Evolutionary conservation across 1,140 invertebrate species (phyloP), one percentile per base, ranked within the genome.

Genomic region (Maconellicoccus hirsutus): DNA sequence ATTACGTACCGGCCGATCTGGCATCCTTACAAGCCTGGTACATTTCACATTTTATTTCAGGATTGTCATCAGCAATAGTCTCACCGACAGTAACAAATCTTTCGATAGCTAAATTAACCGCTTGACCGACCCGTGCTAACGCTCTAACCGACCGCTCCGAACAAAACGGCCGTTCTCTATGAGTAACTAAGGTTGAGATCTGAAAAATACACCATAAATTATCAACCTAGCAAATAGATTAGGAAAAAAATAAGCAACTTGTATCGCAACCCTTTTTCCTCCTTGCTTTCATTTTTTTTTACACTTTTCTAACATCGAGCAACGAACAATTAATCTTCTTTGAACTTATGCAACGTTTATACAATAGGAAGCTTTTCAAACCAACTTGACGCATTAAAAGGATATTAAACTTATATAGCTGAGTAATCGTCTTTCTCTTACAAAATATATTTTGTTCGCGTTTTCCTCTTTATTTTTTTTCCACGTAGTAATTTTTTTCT

Each of bases 11-110:
- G 77, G 96, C 94, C 76, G 91, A 86, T 75, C 95, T 83, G 7
- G 96, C 96, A 78, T 98, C 96, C 78, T 94, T 93, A 81, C 96
- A 98, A 7, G 96, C 95, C 59, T 74, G 72, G 70, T 76, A 96
- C 95, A 99, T 98, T 77, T 97, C 95, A 76, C 90, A 87, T 75
- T 94, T 90, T 74, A 98, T 95, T 80, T 98, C 96, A 14, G 90
- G 87, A 83, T 98, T 98, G 83, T 98, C 95, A 81, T 97, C 94
- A 26, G 94, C 96, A 77, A 99, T 98, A 73, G 94, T 93, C 82
- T 98, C 96, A 29, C 96, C 96, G 71, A 98, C 95, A 1, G 92
- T 92, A 70, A 98, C 95, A 83, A 99, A 98, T 73, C 96, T 84
- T 79, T 98, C 96, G 63, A 99, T 94, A 19, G 97, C 94, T 75